phyloP scores from a whole-genome alignment of 2,888 invertebrate species.

The Minunthozetes semirufus region DNA sequence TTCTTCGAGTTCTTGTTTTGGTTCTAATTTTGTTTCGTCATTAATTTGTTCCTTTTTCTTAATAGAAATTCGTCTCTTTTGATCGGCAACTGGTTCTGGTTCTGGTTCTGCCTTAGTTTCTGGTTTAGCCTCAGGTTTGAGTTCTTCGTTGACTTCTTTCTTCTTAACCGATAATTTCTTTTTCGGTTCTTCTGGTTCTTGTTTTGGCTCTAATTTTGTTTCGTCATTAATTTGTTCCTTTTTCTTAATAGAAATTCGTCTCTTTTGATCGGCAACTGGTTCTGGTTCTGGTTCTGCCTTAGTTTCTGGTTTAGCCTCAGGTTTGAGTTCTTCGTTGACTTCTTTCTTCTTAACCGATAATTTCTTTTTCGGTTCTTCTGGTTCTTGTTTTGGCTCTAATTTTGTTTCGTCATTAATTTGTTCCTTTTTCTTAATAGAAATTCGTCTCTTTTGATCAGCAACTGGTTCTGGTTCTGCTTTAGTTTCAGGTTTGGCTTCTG shows the following conservation, averaged over 20 bases:
- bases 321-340: neutral
- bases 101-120: constrained; percentile 10
- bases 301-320: neutral
- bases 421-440: constrained; percentile 32
- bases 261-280: constrained; percentile 5
- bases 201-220: neutral
- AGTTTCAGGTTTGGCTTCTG: neutral
- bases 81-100: neutral
- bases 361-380: neutral
- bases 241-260: constrained; percentile 29
- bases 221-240: constrained; percentile 21
- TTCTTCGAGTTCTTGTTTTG: neutral
- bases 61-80: neutral
- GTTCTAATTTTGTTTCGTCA: neutral
- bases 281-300: constrained; percentile 14
- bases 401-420: constrained; percentile 10
- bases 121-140: neutral
- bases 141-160: neutral
- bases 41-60: constrained; percentile 35
- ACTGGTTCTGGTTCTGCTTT: constrained; percentile 1
- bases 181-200: neutral
- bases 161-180: neutral
- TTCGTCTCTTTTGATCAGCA: neutral
- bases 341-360: neutral
- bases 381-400: neutral